Evolutionary conservation across 1,140 invertebrate species (phyloP).

Genomic region (Diabrotica virgifera): DNA sequence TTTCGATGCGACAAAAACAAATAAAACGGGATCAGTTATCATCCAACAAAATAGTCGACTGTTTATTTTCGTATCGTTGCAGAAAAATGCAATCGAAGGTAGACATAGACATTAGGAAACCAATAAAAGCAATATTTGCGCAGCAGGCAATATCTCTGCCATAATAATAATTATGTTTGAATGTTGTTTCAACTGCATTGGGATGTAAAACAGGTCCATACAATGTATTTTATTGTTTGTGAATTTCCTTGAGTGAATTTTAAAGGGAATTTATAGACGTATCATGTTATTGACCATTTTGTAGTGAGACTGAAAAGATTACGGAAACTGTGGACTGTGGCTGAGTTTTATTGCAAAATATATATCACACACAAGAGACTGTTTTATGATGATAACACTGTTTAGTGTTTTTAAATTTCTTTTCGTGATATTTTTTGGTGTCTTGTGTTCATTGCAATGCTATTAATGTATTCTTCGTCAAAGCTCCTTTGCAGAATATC

Average conservation of each 20-base stretch:
- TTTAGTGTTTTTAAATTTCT: too few species aligned
- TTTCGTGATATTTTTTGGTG: too few species aligned
- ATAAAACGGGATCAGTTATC: too few species aligned
- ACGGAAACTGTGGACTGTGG: too few species aligned
- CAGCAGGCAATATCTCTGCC: neutral
- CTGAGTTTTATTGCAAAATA: too few species aligned
- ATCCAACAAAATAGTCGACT: too few species aligned
- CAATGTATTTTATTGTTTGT: neutral
- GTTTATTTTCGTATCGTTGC: neutral
- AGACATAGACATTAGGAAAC: neutral
- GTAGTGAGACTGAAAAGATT: neutral
- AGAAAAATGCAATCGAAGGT: neutral
- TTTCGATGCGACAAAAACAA: too few species aligned
- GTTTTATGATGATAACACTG: too few species aligned
- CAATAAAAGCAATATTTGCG: neutral
- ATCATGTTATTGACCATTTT: neutral
- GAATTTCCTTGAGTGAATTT: neutral
- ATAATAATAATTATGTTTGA: conserved; percentile 1
- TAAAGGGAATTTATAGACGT: neutral
- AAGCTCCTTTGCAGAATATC: too few species aligned
- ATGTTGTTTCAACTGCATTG: conserved; percentile 1
- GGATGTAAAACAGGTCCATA: neutral
- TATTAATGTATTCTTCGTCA: too few species aligned
- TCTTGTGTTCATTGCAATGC: too few species aligned
- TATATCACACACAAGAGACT: too few species aligned